Base-by-base conservation (phyloP, 1,140 invertebrate species). In the Nasonia giraulti region DNA sequence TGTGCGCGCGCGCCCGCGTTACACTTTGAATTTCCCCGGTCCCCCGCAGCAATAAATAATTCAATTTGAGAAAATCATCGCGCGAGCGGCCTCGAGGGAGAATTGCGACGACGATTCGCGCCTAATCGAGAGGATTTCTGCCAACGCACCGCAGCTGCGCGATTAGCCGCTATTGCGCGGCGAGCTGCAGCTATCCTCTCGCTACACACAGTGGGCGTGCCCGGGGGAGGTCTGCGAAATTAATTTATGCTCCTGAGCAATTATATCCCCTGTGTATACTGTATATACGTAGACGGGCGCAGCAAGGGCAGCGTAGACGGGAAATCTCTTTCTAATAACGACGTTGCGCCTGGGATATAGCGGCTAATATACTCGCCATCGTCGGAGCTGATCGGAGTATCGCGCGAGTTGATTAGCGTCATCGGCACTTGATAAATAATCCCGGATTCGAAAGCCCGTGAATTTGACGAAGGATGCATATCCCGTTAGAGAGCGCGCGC, bases 211-310 rank as follows among this genome's bases (percentile, higher is more conserved):
- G 88, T 90, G 81, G 90, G 89, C 88, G 89, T 88, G 82, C 87
- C 84, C 83, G 83, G 86, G 87, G 88, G 88, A 88, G 87, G 87
- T 27, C 20, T 87, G 83, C 77, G 10, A 87, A 87, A 89, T 90
- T 88, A 90, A 89, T 90, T 90, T 89, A 90, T 88, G 88, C 87
- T 87, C 37, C 89, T 81, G 86, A 84, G 89, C 87, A 89, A 90
- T 91, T 91, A 90, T 90, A 87, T 81, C 85, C 89, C 89, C 83
- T 37, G 12, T 10, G 12, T 17, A 27, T 27, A 27, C 27, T 68
- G n/a, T n/a, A 68, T 68, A 23, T 20, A 68, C 14, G 4, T 20
- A 68, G 14, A 20, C 62, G 17, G 27, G 10, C 20, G 6, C 20
- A 23, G 68, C 68, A 12, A 27, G 1, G 27, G 40, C 7, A 44